Conservation (phyloP, 2,113 vertebrate genomes). For the Ivindomyrus marchei region DNA sequence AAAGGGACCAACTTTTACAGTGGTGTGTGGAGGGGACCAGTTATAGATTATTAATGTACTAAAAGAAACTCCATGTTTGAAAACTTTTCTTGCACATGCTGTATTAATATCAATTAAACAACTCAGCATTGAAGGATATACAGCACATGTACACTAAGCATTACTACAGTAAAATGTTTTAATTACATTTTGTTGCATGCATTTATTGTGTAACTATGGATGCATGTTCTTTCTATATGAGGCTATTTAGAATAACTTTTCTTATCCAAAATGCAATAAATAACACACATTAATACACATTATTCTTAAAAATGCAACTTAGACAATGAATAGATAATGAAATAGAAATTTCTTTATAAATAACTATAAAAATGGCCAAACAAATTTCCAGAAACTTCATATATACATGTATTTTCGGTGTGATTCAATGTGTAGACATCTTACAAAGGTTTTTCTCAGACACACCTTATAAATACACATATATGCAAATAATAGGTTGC, state of each 20-base stretch:
- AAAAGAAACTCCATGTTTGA: not conserved
- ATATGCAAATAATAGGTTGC: not conserved
- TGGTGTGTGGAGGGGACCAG: not conserved
- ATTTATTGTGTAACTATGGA: not conserved
- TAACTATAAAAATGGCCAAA: not conserved
- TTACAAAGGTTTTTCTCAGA: not conserved
- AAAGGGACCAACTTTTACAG: not conserved
- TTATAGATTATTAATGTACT: not conserved
- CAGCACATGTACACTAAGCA: not conserved
- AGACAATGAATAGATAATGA: not conserved
- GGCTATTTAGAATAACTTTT: not conserved
- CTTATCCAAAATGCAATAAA: not conserved
- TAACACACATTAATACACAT: not conserved
- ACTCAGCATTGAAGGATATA: not conserved
- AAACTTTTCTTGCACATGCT: not conserved
- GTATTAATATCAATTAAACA: not conserved
- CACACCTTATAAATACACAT: not conserved
- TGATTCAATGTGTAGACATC: not conserved
- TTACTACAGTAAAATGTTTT: not conserved
- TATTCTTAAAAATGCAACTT: not conserved
- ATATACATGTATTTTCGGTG: not conserved
- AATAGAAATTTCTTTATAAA: not conserved
- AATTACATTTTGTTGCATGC: not conserved
- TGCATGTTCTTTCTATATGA: not conserved
- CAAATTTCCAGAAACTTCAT: not conserved